Evolutionary conservation across 2,797 vertebrate species (phyloP), one percentile per base, ranked within the genome.

Genomic region (Pantherophis vulpinus): DNA sequence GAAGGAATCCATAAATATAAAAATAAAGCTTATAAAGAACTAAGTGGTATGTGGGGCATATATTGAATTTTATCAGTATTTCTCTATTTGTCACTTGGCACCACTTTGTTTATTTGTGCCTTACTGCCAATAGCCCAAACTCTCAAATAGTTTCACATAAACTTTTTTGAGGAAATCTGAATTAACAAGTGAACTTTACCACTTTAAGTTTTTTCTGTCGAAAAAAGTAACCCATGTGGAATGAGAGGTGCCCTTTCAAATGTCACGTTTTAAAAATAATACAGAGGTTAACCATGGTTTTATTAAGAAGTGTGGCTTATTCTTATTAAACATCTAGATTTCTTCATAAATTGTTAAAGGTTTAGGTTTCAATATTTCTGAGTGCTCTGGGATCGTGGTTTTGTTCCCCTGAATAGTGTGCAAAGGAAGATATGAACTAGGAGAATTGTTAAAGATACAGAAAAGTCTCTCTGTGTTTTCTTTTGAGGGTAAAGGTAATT

Each of bases 401-500:
- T 96, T 97, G 91, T 96, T 93, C 32, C 86, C 96, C 97, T 97
- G 95, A 97, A 96, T 96, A 96, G 90, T 93, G 86, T 93, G 94
- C 94, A 97, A 97, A 97, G 97, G 96, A 97, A 97, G 95, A 97
- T 95, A 97, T 94, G 93, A 97, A 97, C 96, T 97, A 94, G 92
- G 95, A 97, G 96, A 97, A 96, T 95, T 97, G 95, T 97, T 97
- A 97, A 97, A 97, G 93, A 96, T 97, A 98, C 97, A 97, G 95
- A 97, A 97, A 98, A 97, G 95, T 97, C 97, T 98, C 97, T 97
- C 93, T 96, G 97, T 98, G 98, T 98, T 98, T 98, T 97, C 96
- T 98, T 98, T 98, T 96, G 98, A 98, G 98, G 96, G 97, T 97
- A 98, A 98, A 98, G 96, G 98, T 98, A 98, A 99, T 98, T 98